Evolutionary conservation across 2,113 vertebrate genomes (phyloP).

Genomic region (Indicator maculatus): DNA sequence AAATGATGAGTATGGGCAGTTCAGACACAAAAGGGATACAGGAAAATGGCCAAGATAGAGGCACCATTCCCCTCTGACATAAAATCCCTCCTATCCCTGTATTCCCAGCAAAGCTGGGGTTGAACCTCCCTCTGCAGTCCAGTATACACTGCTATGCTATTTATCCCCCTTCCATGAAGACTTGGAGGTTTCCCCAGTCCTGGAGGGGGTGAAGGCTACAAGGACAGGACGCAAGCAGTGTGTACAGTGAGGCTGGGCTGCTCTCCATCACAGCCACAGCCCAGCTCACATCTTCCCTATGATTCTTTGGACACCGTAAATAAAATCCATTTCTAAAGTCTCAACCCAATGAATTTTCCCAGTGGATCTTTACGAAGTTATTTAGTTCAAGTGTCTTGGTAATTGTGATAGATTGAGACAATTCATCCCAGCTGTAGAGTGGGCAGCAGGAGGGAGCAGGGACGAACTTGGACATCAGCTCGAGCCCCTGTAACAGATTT

Average conservation of each 20-base stretch:
- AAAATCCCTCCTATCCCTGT: neutral
- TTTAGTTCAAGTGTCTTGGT: conserved; percentile 60
- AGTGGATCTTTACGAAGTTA: conserved; percentile 56
- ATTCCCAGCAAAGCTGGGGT: neutral
- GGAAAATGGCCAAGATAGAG: neutral
- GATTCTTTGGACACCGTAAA: conserved; percentile 31
- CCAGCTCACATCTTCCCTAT: neutral
- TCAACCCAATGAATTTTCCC: conserved; percentile 60
- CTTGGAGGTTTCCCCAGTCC: neutral
- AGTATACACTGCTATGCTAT: accelerated
- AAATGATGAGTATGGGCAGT: neutral
- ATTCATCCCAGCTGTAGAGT: conserved; percentile 18
- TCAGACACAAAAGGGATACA: neutral
- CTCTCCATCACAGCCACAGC: accelerated
- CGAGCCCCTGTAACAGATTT: conserved; percentile 15
- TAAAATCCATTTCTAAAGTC: conserved; percentile 59
- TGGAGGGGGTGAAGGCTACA: neutral
- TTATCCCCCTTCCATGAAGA: neutral
- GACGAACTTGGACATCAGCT: neutral
- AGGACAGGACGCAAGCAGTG: neutral
- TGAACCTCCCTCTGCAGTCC: neutral
- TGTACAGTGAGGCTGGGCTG: neutral
- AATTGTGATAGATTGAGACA: conserved; percentile 70
- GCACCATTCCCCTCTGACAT: neutral
- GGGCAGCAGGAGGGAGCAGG: conserved; percentile 30